Conservation (phyloP, 2,113 vertebrate species). For the Aphyosemion australe region DNA sequence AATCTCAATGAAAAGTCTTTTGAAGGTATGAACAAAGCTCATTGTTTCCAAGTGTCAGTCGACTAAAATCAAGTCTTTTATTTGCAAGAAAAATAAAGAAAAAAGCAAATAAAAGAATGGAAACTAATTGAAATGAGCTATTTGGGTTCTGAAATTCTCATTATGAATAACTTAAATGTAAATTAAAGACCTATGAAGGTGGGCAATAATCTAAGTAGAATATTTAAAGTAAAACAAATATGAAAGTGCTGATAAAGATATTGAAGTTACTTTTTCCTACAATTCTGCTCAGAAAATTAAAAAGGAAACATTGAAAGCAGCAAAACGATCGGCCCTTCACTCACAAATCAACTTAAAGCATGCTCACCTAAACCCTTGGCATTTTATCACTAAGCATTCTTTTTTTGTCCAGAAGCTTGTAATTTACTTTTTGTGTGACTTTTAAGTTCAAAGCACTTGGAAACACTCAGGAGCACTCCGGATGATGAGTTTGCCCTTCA, state of each 20-base stretch:
- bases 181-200: too few species aligned
- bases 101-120: too few species aligned
- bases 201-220: too few species aligned
- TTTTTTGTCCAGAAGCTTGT: slow-evolving; percentile 1
- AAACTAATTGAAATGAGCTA: too few species aligned
- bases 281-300: not conserved
- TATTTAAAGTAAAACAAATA: too few species aligned
- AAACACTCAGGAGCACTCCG: slow-evolving; percentile 34
- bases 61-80: too few species aligned
- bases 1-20: not conserved
- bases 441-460: slow-evolving; percentile 16
- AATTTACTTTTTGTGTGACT: slow-evolving; percentile 21
- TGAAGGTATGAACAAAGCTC: not conserved
- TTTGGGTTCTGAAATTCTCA: too few species aligned
- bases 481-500: slow-evolving; percentile 31
- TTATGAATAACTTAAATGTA: too few species aligned
- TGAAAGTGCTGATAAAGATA: too few species aligned
- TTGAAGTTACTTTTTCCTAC: too few species aligned
- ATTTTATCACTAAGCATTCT: too few species aligned
- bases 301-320: not conserved
- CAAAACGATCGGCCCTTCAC: not conserved
- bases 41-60: not conserved
- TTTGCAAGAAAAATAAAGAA: too few species aligned
- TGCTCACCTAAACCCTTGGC: not conserved
- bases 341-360: slow-evolving; percentile 5